These are phyloP conservation scores for Cartodere bifasciata DNA, from an alignment of 2,888 invertebrate species.

Conservation along the genomic window DNA sequence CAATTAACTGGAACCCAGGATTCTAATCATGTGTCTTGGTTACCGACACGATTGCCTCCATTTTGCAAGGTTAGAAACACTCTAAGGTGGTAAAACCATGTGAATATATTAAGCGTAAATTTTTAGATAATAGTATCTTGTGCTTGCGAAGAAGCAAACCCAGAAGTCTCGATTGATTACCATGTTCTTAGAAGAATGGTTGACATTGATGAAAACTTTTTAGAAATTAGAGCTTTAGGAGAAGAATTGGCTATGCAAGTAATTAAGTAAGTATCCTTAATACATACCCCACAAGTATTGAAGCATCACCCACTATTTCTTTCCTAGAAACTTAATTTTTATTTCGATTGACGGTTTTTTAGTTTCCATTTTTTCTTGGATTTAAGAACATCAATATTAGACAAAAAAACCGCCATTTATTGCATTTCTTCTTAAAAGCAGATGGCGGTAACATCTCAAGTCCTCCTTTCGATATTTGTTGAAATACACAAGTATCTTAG, in stretches of 20 bases:
- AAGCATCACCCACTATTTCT: no score
- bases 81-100: background rate
- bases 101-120: background rate
- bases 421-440: no score
- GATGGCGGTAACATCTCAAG: no score
- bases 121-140: constrained; percentile 79
- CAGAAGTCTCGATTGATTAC: constrained; percentile 77
- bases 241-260: constrained; percentile 91
- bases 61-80: constrained; percentile 61
- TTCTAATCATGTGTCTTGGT: constrained; percentile 91
- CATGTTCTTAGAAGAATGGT: constrained; percentile 77
- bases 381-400: no score
- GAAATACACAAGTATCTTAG: no score
- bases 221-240: constrained; percentile 81
- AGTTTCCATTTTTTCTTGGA: no score
- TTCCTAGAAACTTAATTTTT: no score
- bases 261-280: constrained; percentile 54
- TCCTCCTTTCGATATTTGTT: no score
- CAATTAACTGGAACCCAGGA: constrained; percentile 90
- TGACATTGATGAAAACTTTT: constrained; percentile 75
- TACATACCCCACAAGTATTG: no score
- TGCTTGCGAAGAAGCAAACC: constrained; percentile 76
- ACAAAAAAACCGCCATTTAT: no score
- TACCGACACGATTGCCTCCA: constrained; percentile 80
- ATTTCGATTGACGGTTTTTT: no score